Evolutionary conservation across 2,113 vertebrate genomes (phyloP).

Genomic region (Tor tambroides): DNA sequence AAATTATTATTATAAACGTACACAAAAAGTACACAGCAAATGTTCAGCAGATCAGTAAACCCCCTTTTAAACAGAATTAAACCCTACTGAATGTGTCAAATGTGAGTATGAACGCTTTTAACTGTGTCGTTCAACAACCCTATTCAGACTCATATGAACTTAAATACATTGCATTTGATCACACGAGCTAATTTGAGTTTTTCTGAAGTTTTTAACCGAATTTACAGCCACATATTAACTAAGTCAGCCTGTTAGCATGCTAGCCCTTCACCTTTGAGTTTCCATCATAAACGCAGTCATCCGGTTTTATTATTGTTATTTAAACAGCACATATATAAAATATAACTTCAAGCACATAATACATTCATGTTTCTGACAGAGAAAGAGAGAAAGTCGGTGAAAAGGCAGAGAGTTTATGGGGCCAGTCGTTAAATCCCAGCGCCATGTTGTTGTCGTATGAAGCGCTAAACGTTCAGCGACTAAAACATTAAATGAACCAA

Average conservation of each 20-base stretch:
- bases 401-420: not conserved
- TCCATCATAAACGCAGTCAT: not conserved
- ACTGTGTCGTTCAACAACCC: no score
- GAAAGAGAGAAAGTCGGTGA: no score
- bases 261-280: not conserved
- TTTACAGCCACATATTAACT: not conserved
- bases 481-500: not conserved
- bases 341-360: no score
- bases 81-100: no score
- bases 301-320: no score
- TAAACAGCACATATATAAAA: no score
- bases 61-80: no score
- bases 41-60: no score
- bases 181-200: not conserved
- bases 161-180: not conserved
- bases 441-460: not conserved
- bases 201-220: not conserved
- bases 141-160: not conserved
- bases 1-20: no score
- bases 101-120: not conserved
- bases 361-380: no score
- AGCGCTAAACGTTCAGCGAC: not conserved
- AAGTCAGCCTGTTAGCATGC: conserved; percentile 2
- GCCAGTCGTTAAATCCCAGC: not conserved
- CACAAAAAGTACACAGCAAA: no score